phyloP scores from a whole-genome alignment of 1,140 invertebrate species.

The Hyphantria cunea region DNA sequence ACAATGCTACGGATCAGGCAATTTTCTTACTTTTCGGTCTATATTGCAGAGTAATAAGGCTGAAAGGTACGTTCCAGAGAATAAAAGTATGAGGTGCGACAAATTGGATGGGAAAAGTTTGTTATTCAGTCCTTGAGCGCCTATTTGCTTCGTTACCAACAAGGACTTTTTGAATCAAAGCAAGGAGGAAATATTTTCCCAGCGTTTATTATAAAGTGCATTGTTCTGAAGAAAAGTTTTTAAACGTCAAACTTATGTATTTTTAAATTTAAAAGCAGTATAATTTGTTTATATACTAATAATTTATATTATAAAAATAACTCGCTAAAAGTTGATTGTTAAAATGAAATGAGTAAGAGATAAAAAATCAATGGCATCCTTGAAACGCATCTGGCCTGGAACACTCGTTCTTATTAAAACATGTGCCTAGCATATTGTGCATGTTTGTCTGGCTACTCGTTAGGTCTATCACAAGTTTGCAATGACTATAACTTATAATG shows the following conservation, averaged over 20 bases:
- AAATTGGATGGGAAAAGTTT: slow-evolving; percentile 76
- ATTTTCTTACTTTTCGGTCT: slow-evolving; percentile 70
- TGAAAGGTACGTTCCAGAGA: slow-evolving; percentile 50
- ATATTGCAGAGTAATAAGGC: slow-evolving; percentile 70
- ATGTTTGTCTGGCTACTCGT: slow-evolving; percentile 35
- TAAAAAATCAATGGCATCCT: too few species aligned
- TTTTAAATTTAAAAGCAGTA: too few species aligned
- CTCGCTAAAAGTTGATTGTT: too few species aligned
- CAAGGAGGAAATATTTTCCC: slow-evolving; percentile 19
- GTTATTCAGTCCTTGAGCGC: slow-evolving; percentile 49
- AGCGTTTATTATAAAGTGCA: slow-evolving; percentile 1
- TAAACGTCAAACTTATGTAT: too few species aligned
- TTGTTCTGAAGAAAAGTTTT: neutral
- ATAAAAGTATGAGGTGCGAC: slow-evolving; percentile 73
- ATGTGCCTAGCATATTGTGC: slow-evolving; percentile 52
- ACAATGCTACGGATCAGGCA: slow-evolving; percentile 74
- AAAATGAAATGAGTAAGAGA: too few species aligned
- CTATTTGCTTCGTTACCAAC: slow-evolving; percentile 34
- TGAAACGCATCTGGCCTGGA: neutral
- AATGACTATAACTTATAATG: neutral
- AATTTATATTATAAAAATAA: too few species aligned
- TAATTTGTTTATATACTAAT: too few species aligned
- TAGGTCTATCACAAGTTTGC: slow-evolving; percentile 28
- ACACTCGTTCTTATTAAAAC: slow-evolving; percentile 46
- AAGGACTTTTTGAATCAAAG: slow-evolving; percentile 31